Evolutionary conservation across 2,888 invertebrate genomes (phyloP), one percentile per base, ranked within the genome.

Genomic region (Ophion slaviceki): DNA sequence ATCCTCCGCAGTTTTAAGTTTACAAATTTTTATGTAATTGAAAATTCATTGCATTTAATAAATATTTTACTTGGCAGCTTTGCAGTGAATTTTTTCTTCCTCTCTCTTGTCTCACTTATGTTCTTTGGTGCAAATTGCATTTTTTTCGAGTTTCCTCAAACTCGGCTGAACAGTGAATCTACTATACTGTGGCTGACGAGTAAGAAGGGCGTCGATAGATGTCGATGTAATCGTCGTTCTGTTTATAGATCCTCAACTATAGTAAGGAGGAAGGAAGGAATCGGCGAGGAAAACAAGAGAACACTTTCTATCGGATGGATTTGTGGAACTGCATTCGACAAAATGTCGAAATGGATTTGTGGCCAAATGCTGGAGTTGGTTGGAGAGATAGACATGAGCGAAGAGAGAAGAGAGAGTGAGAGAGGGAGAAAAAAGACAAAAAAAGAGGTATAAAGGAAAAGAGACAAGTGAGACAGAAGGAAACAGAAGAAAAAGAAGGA

Each of bases 281-380:
- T 71, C 53, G 36, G 45, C 61, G 61, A 72, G 11, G 66, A 62
- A 66, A 53, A 28, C 32, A 59, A 53, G 32, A 66, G 57, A 45
- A 66, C 20, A 47, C 76, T 64, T 62, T 72, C 14, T 2, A 45
- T 11, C 7, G n/a, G 77, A 64, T 66, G 32, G 62, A 17, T 62
- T 17, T 28, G 74, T 36, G 78, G 67, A 82, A 78, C 45, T 59
- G 47, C 70, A 45, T 64, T 62, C 36, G 32, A 45, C 20, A 20
- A 62, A 85, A 67, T 71, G 47, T 66, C 67, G 68, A 2, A 72
- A 78, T 75, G 32, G 74, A 62, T 71, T 24, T 74, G 45, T 45
- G 75, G 59, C n/a, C 40, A 28, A 57, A 59, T 75, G 62, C 64
- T 80, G 59, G 36, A 79, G 47, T 66, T 47, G 68, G 32, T 79